Evolutionary conservation across 2,797 vertebrate genomes (phyloP).

Genomic region (Pseudochaenichthys georgianus): DNA sequence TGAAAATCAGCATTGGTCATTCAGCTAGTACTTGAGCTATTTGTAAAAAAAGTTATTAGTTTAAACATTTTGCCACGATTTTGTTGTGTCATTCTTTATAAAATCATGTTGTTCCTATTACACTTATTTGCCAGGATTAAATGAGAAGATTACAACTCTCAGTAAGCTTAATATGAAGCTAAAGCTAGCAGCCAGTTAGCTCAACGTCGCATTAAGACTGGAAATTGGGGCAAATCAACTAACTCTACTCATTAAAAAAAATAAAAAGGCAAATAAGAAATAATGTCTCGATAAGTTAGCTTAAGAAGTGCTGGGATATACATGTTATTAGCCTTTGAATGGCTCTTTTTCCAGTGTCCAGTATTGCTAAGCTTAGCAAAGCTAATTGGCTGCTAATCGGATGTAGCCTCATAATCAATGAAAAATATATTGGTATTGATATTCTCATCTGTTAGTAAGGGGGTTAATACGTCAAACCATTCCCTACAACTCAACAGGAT

Average conservation of each 20-base stretch:
- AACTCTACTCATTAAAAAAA: background rate
- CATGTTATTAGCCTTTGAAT: background rate
- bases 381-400: background rate
- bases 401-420: background rate
- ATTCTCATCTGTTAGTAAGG: background rate
- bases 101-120: background rate
- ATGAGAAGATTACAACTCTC: background rate
- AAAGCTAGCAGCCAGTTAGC: background rate
- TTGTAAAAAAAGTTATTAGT: background rate
- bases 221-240: background rate
- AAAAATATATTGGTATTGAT: too few relatives aligned
- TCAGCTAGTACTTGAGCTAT: background rate
- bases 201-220: background rate
- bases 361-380: conserved; percentile 2
- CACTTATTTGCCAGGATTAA: background rate
- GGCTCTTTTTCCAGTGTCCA: background rate
- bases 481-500: background rate
- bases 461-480: background rate
- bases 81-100: too few relatives aligned
- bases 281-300: background rate
- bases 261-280: background rate
- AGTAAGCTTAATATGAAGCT: background rate
- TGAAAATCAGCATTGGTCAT: background rate
- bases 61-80: background rate
- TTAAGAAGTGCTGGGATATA: too few relatives aligned